Conservation (phyloP, 1,140 invertebrate genomes). For the Luehdorfia chinensis region DNA sequence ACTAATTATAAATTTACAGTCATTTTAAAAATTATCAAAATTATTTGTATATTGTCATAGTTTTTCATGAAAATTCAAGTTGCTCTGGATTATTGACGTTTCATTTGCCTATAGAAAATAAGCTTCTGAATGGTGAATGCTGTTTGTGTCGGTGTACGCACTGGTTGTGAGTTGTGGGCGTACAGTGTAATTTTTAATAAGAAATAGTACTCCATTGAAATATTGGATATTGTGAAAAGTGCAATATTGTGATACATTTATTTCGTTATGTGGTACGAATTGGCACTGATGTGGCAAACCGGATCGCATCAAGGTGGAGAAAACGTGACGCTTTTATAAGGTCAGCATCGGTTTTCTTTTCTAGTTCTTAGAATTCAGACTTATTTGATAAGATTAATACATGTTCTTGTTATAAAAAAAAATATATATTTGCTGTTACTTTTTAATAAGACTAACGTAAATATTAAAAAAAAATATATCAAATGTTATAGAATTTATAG, state of each 20-base stretch:
- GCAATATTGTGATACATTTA: slow-evolving; percentile 45
- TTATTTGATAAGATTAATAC: no score
- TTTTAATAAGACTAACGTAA: no score
- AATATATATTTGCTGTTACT: no score
- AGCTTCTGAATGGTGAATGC: slow-evolving; percentile 49
- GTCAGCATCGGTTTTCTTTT: slow-evolving; percentile 53
- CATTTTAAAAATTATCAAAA: background rate
- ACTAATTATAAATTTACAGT: background rate
- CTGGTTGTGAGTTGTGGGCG: slow-evolving; percentile 38
- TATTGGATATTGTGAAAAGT: slow-evolving; percentile 44
- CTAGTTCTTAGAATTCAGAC: slow-evolving; percentile 19
- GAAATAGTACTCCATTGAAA: slow-evolving; percentile 18
- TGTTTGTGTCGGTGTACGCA: slow-evolving; percentile 45
- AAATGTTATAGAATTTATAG: no score
- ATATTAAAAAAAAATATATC: no score
- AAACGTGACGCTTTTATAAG: slow-evolving; percentile 69
- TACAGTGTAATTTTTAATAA: slow-evolving; percentile 31
- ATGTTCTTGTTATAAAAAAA: no score
- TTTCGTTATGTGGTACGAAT: slow-evolving; percentile 53
- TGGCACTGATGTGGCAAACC: slow-evolving; percentile 70
- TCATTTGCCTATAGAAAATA: slow-evolving; percentile 42
- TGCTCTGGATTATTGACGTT: slow-evolving; percentile 63
- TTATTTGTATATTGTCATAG: slow-evolving; percentile 4
- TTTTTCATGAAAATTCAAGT: slow-evolving; percentile 17
- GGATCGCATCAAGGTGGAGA: slow-evolving; percentile 63